Evolutionary conservation across 2,797 vertebrate genomes (phyloP).

Genomic region (Trichosurus vulpecula): DNA sequence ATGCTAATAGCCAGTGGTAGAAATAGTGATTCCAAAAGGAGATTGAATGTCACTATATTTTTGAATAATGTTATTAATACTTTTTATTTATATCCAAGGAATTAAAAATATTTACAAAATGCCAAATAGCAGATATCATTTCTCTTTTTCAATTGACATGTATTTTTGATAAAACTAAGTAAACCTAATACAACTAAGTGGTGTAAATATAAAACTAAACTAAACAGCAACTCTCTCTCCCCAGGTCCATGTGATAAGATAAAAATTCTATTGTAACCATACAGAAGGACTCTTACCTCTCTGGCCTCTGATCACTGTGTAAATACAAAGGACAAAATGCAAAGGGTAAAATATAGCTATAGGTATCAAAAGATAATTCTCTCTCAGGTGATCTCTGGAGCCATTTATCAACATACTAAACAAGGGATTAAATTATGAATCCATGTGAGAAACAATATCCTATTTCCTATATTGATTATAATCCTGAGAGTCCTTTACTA

Average conservation of each 20-base stretch:
- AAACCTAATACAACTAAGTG: background rate
- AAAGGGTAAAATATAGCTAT: slow-evolving; percentile 53
- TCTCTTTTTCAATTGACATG: slow-evolving; percentile 9
- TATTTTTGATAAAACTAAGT: slow-evolving; percentile 43
- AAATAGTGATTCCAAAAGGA: slow-evolving; percentile 68
- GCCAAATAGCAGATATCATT: slow-evolving; percentile 63
- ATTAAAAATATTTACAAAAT: slow-evolving; percentile 64
- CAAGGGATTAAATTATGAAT: slow-evolving; percentile 24
- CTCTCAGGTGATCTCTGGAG: slow-evolving; percentile 3
- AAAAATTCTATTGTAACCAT: slow-evolving; percentile 45
- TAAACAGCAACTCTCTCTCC: slow-evolving; percentile 28
- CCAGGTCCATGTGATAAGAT: background rate
- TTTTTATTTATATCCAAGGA: slow-evolving; percentile 67
- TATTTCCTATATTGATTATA: slow-evolving; percentile 54
- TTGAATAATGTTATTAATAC: slow-evolving; percentile 45
- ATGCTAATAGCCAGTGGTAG: slow-evolving; percentile 30
- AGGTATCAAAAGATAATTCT: slow-evolving; percentile 61
- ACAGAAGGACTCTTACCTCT: slow-evolving; percentile 24
- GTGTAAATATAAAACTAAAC: slow-evolving; percentile 16
- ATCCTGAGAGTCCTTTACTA: slow-evolving; percentile 61
- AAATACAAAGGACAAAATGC: slow-evolving; percentile 60
- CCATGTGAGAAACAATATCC: slow-evolving; percentile 67
- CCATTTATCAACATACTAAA: slow-evolving; percentile 57
- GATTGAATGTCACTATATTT: slow-evolving; percentile 36
- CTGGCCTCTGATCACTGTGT: slow-evolving; percentile 48